A percentile compares a stretch with the other conserved stretches of the same genome.
Evolutionary conservation across 1,140 invertebrate species (phyloP).

Genomic region (Stegodyphus dumicola): DNA sequence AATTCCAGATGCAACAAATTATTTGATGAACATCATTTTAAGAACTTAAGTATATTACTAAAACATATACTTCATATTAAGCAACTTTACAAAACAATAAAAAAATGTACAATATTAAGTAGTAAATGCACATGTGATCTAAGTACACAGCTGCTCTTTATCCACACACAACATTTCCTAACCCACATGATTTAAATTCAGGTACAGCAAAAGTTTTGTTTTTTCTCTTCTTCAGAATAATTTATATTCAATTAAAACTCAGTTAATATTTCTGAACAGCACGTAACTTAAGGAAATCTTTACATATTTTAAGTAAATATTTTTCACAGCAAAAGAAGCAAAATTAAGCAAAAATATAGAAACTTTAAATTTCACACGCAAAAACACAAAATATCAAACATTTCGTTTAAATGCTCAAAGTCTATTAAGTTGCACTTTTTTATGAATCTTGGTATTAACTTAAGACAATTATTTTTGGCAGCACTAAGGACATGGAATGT

Average conservation of each 20-base stretch:
- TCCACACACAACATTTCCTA: conserved; percentile 21
- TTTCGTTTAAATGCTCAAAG: no score
- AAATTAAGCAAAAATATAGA: no score
- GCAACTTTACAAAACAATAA: conserved; percentile 51
- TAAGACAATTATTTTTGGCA: not conserved
- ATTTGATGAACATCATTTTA: no score
- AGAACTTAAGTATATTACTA: conserved; percentile 48
- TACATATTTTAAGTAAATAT: no score
- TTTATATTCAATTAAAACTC: not conserved
- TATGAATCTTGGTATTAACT: not conserved
- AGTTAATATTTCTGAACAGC: not conserved
- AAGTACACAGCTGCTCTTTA: conserved; percentile 51
- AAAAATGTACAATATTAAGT: conserved; percentile 59
- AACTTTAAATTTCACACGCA: no score
- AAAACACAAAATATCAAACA: no score
- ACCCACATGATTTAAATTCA: conserved; percentile 33
- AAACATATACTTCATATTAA: conserved; percentile 28
- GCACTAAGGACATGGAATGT: conserved; percentile 34
- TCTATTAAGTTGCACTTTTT: no score
- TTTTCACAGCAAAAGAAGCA: no score
- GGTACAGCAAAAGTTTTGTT: not conserved
- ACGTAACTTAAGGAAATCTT: no score
- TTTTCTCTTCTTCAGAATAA: no score
- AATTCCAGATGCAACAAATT: no score
- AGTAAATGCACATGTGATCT: conserved; percentile 56